Base-by-base conservation (phyloP, 2,888 invertebrate species). In the Limnephilus lunatus region DNA sequence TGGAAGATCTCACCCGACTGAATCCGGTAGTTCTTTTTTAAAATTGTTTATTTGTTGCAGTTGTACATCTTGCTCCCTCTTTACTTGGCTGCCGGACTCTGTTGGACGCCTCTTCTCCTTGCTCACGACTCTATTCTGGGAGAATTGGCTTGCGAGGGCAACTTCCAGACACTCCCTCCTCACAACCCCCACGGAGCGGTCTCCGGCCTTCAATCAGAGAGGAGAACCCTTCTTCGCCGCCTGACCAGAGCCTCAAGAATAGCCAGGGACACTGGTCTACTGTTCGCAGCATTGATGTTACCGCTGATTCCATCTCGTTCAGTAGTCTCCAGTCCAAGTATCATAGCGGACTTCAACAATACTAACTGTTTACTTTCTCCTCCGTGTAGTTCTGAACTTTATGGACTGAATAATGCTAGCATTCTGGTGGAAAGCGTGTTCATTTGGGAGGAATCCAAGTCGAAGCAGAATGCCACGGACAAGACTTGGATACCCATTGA, bases 101-200 rank as follows among this genome's bases (percentile, higher is more conserved):
- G 96, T 92, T 95, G 97, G 94, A 96, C 97, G 2, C 97, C 96
- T 91, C 95, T 97, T 94, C 96, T 97, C 0, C 94, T 97, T 48
- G 96, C 97, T 0, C 94, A 97, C 81, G 96, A 96, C 2, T 96
- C 97, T 2, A 96, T 97, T 3, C 96, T 97, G 4, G 97, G 97
- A n/a, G 96, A 97, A 0, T 94, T 96, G 32, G 96, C 97, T 0
- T 97, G 97, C 94, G 96, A 96, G 19, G 88, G 91, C 9, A 80
- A 83, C 53, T 31, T 48, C 9, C 90, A 90, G 85, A 48, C 87
- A 3, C 44, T 32, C 12, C 86, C 83, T 81, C 89, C 35, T 32
- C 90, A 31, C 81, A 81, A 81, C 87, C 80, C 30, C 31, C 87
- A 81, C 81, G 83, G 80, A 12, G 87, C 86, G 3, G 44, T 86